Base-by-base conservation (phyloP, 2,888 invertebrate species). In the Leucophora obtusa region DNA sequence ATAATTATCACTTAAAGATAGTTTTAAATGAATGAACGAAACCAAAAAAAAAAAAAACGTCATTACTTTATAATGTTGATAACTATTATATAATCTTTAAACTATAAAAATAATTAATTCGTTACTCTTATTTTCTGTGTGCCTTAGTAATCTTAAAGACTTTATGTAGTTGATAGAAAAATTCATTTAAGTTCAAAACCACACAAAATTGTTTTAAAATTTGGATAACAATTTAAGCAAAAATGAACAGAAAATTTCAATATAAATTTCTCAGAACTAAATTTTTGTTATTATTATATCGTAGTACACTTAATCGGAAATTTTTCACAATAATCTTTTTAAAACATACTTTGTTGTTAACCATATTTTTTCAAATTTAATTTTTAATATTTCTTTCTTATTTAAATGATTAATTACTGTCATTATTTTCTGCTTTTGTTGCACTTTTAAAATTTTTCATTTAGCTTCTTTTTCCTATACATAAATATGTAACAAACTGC, bases 111-210 rank as follows among this genome's bases (percentile, higher is more conserved):
- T 66, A 81, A 81, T 81, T 73, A 78, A 81, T 81, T 81, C 82
- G 71, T 76, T 75, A 79, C 74, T 79, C 79, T 65, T 63, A 18
- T 71, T 56, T 62, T 62, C n/a, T 51, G 54, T 53, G 47, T 72
- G 35, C 53, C 59, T 62, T 51, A 59, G 60, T 84, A 86, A 87
- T 87, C 87, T 87, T 86, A 87, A 87, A 88, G 86, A 87, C 85
- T 83, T 83, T 60, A 62, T 84, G 83, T 83, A 73, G 10, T 79
- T 74, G 78, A 81, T 78, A 81, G 17, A 54, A 66, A 33, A 3
- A 53, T 53, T n/a, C 3, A 4, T n/a, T 14, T 14, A 47, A 47
- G n/a, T 2, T 2, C 0, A 47, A 38, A 38, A 38, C 38, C 38
- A 38, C 38, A 38, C 38, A 38, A 38, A 38, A 38, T 24, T 54